These are phyloP conservation scores for Rotaria magnacalcarata DNA, from an alignment of 2,888 invertebrate genomes.

Conservation along the genomic window DNA sequence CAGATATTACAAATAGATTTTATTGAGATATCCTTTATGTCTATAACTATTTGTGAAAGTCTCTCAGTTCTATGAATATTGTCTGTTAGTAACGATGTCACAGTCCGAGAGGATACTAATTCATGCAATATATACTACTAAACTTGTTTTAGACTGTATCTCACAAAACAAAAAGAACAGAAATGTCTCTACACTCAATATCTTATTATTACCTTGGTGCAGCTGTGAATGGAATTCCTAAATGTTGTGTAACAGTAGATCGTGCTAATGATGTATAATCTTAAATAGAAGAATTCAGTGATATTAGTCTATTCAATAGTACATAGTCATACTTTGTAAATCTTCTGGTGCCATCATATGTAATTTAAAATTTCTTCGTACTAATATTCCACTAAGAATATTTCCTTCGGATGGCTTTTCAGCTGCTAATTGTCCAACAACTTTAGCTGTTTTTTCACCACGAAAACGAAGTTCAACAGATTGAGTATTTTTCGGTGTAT, in stretches of 20 bases:
- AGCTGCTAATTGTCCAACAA: constrained; percentile 53
- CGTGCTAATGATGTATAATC: constrained; percentile 92
- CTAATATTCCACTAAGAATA: constrained; percentile 70
- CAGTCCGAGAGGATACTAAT: too few relatives aligned
- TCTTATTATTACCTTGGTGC: constrained; percentile 62
- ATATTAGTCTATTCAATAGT: constrained; percentile 53
- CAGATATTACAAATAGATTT: too few relatives aligned
- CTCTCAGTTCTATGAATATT: too few relatives aligned
- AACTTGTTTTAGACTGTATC: too few relatives aligned
- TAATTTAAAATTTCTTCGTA: constrained; percentile 95
- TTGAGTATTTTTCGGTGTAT: constrained; percentile 92
- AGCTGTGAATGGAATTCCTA: constrained; percentile 80
- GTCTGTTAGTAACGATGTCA: too few relatives aligned
- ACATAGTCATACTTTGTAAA: constrained; percentile 68
- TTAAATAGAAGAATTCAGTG: constrained; percentile 57
- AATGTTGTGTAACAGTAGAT: constrained; percentile 84
- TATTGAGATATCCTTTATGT: too few relatives aligned
- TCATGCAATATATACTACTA: too few relatives aligned
- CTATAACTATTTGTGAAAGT: too few relatives aligned
- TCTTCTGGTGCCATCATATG: constrained; percentile 85
- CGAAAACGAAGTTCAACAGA: constrained; percentile 85
- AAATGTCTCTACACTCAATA: background rate
- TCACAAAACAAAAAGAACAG: too few relatives aligned
- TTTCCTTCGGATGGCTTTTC: constrained; percentile 29
- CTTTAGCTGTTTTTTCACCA: constrained; percentile 96